These are phyloP conservation scores for Drosophila littoralis DNA, from an alignment of 1,140 invertebrate genomes.

Conservation along the genomic window DNA sequence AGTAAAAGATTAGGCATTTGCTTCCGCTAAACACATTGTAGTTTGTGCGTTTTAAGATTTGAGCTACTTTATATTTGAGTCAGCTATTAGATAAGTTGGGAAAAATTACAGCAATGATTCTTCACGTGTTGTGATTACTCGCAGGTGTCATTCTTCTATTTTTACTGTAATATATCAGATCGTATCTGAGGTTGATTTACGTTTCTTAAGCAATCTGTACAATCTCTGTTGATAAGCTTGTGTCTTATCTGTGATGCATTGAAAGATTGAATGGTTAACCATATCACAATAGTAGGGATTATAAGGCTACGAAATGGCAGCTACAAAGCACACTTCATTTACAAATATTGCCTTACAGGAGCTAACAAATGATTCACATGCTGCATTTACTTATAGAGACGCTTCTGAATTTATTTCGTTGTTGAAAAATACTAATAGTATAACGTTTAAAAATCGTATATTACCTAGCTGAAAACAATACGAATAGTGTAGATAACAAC, in stretches of 20 bases:
- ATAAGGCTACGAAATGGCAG: not conserved
- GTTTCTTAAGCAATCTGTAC: not conserved
- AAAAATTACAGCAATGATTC: not conserved
- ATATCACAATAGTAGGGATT: not conserved
- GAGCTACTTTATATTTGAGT: not conserved
- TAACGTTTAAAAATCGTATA: constrained; percentile 3
- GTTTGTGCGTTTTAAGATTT: not conserved
- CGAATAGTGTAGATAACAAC: not conserved
- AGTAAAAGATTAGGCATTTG: not conserved
- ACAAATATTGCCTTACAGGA: no score
- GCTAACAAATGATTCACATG: not conserved
- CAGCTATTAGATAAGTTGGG: constrained; percentile 15
- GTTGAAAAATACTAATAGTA: constrained; percentile 6
- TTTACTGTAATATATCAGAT: constrained; percentile 16
- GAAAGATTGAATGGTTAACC: not conserved
- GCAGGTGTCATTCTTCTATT: constrained; percentile 4
- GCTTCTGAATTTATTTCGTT: constrained; percentile 19
- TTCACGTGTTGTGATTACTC: not conserved
- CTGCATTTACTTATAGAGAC: constrained; percentile 2
- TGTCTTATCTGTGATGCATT: constrained; percentile 5
- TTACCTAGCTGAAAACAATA: constrained; percentile 1
- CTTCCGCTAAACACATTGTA: not conserved
- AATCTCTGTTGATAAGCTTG: not conserved
- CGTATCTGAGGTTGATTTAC: constrained; percentile 7
- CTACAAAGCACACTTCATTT: not conserved